phyloP scores from a whole-genome alignment of 2,888 invertebrate genomes.

The Nomada hirtipes region DNA sequence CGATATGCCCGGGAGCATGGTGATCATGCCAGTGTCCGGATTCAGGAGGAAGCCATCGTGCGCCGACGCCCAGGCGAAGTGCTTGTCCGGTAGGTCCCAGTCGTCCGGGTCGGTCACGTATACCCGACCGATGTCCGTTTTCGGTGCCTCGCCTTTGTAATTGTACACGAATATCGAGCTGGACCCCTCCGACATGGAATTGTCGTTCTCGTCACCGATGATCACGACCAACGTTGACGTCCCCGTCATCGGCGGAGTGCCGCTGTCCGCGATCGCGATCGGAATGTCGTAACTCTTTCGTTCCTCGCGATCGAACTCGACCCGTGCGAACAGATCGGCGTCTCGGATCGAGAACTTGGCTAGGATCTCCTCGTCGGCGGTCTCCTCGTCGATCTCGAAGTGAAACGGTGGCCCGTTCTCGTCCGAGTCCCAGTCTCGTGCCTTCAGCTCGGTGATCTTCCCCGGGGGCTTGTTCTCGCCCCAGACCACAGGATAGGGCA shows the following conservation, averaged over 20 bases:
- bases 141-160: conserved; percentile 93
- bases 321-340: conserved; percentile 89
- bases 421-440: conserved; percentile 92
- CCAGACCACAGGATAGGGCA: conserved; percentile 93
- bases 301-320: conserved; percentile 93
- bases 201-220: conserved; percentile 98
- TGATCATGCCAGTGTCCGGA: conserved; percentile 93
- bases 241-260: conserved; percentile 89
- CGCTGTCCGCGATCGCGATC: conserved; percentile 95
- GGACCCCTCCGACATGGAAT: conserved; percentile 93
- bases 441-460: conserved; percentile 88
- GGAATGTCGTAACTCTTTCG: conserved; percentile 95
- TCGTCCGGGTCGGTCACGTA: conserved; percentile 98
- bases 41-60: conserved; percentile 91
- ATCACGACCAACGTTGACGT: conserved; percentile 94
- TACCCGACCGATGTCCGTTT: conserved; percentile 94
- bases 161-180: conserved; percentile 98
- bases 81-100: conserved; percentile 97
- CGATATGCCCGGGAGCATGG: conserved; percentile 91
- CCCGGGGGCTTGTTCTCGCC: conserved; percentile 91
- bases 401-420: conserved; percentile 95
- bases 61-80: conserved; percentile 89
- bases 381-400: conserved; percentile 87
- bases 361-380: conserved; percentile 87
- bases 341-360: conserved; percentile 90